These are phyloP conservation scores for Neoaliturus tenellus DNA, from an alignment of 2,888 invertebrate species.

Conservation along the genomic window DNA sequence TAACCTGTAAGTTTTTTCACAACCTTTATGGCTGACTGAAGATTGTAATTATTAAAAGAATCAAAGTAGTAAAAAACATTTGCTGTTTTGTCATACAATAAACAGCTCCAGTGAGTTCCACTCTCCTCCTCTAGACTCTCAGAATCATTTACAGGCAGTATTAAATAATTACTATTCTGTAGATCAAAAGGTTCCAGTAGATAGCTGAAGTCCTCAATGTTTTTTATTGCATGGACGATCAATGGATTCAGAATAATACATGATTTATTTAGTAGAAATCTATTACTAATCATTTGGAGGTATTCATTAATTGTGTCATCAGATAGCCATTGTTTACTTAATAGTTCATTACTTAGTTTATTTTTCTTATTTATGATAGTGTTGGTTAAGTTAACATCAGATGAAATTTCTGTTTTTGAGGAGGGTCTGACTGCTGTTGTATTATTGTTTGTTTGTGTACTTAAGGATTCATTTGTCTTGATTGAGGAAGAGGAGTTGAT, in stretches of 20 bases:
- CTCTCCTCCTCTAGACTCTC: neutral
- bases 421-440: neutral
- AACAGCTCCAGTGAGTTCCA: constrained; percentile 29
- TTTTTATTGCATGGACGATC: neutral
- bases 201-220: neutral
- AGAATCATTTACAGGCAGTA: constrained; percentile 4
- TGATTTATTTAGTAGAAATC: neutral
- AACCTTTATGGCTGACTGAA: neutral
- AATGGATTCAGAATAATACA: neutral
- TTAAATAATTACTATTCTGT: neutral
- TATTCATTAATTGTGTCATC: neutral
- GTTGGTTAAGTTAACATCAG: too few relatives aligned
- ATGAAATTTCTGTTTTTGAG: too few relatives aligned
- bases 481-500: neutral
- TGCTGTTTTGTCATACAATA: constrained; percentile 3
- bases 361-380: neutral
- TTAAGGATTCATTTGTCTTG: neutral
- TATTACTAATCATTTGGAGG: constrained; percentile 15
- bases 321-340: constrained; percentile 9
- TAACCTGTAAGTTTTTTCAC: neutral
- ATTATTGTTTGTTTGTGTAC: neutral
- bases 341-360: neutral
- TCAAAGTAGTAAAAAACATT: neutral
- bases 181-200: constrained; percentile 4
- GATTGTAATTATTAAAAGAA: neutral